A percentile compares a stretch with the other conserved stretches of the same genome.
Conservation (phyloP, 2,113 vertebrate genomes). For the Chionodraco myersi region DNA sequence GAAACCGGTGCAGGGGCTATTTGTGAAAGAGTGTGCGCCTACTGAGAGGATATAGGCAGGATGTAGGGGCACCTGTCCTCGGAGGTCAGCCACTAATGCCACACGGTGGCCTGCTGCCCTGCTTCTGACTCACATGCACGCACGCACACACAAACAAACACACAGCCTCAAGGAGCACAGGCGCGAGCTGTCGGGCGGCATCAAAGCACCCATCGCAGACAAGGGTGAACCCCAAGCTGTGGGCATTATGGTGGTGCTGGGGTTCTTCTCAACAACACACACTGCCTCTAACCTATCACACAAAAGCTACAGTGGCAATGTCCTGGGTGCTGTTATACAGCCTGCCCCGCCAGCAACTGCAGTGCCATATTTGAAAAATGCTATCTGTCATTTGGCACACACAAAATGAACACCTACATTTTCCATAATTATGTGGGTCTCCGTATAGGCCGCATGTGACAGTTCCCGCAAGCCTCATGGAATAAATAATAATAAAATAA, state of each 20-base stretch:
- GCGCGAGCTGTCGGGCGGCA: conserved; percentile 68
- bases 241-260: conserved; percentile 13
- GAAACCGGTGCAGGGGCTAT: conserved; percentile 48
- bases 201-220: conserved; percentile 59
- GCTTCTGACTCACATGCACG: conserved; percentile 15
- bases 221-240: conserved; percentile 44
- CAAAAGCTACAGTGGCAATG: conserved; percentile 35
- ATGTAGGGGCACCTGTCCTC: conserved; percentile 51
- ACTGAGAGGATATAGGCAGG: not conserved
- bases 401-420: not conserved
- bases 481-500: not conserved
- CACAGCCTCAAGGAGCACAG: conserved; percentile 41
- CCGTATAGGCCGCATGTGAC: not conserved
- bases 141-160: not conserved
- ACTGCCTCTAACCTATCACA: not conserved
- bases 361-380: conserved; percentile 14
- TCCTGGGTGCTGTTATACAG: conserved; percentile 11
- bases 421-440: not conserved
- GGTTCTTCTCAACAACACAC: conserved; percentile 16
- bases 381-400: not conserved
- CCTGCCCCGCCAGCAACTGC: not conserved
- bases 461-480: not conserved
- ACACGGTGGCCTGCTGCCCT: conserved; percentile 34
- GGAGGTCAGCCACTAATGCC: conserved; percentile 51
- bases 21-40: conserved; percentile 13